These are phyloP conservation scores for Synodontis membranacea DNA, from an alignment of 2,113 vertebrate species.

Conservation along the genomic window DNA sequence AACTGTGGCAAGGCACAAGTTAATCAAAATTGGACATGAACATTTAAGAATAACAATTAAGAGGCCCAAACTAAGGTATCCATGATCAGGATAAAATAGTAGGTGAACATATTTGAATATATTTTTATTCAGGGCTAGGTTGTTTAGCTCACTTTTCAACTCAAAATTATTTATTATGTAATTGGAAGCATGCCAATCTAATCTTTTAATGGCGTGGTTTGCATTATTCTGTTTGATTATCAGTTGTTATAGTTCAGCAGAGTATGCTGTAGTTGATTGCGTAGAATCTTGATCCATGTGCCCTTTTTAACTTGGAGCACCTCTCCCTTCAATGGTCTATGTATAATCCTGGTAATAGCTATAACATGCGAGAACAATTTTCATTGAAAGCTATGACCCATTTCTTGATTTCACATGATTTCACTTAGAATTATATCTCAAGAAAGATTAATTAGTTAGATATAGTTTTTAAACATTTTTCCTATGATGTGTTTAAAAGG, in stretches of 20 bases:
- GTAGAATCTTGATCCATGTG: neutral
- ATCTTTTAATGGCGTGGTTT: neutral
- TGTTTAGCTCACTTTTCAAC: neutral
- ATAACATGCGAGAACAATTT: neutral
- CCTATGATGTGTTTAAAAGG: neutral
- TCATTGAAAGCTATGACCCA: neutral
- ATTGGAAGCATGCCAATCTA: neutral
- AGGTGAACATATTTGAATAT: neutral
- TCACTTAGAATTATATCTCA: neutral
- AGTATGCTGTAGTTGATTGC: neutral
- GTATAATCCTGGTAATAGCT: neutral
- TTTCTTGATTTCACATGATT: neutral
- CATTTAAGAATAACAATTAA: too few relatives aligned
- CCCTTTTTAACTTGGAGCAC: neutral
- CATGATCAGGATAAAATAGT: neutral
- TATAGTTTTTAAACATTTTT: neutral
- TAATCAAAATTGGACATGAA: neutral
- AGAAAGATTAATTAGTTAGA: neutral
- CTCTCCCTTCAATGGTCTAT: neutral
- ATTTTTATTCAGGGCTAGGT: neutral
- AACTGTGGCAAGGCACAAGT: neutral
- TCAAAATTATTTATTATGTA: too few relatives aligned
- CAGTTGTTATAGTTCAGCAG: neutral
- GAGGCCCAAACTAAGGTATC: neutral
- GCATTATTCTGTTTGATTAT: neutral